phyloP scores from a whole-genome alignment of 1,140 invertebrate genomes.

The Epicauta chinensis region DNA sequence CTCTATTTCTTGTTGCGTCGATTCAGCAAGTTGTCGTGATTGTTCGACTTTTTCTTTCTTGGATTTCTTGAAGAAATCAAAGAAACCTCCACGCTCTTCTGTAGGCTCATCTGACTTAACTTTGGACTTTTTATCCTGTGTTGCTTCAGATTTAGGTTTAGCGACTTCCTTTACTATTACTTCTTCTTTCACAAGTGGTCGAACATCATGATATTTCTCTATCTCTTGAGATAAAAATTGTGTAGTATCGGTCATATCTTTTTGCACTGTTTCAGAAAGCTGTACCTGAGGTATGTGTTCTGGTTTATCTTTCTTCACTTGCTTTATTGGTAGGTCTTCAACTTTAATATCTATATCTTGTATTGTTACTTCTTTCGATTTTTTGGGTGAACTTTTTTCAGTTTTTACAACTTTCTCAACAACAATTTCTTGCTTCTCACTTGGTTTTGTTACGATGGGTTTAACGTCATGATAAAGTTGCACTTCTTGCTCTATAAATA shows the following conservation, averaged over 20 bases:
- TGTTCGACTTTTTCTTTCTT: too few species aligned
- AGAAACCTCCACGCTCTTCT: too few species aligned
- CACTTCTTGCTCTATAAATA: conserved; percentile 12
- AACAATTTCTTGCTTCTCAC: neutral
- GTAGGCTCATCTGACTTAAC: too few species aligned
- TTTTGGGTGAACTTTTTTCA: neutral
- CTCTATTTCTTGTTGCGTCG: conserved; percentile 13
- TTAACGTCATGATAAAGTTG: conserved; percentile 8
- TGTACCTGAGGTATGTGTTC: conserved; percentile 8
- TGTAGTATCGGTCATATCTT: conserved; percentile 13
- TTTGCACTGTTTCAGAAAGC: conserved; percentile 3
- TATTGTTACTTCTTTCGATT: neutral
- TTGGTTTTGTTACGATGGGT: neutral
- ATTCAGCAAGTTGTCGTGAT: too few species aligned
- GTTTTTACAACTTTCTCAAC: neutral
- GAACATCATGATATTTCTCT: conserved; percentile 26
- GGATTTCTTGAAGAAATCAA: too few species aligned
- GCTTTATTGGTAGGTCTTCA: conserved; percentile 14
- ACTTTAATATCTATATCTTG: neutral
- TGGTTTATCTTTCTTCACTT: conserved; percentile 25
- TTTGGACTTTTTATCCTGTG: too few species aligned
- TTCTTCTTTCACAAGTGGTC: conserved; percentile 13
- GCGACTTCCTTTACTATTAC: neutral
- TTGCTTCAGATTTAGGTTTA: too few species aligned
- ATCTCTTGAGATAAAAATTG: conserved; percentile 24